Percentiles rank a stretch among this genome's conserved stretches.
phyloP scores from a whole-genome alignment of 2,113 vertebrate species.

The Sinocyclocheilus grahami region DNA sequence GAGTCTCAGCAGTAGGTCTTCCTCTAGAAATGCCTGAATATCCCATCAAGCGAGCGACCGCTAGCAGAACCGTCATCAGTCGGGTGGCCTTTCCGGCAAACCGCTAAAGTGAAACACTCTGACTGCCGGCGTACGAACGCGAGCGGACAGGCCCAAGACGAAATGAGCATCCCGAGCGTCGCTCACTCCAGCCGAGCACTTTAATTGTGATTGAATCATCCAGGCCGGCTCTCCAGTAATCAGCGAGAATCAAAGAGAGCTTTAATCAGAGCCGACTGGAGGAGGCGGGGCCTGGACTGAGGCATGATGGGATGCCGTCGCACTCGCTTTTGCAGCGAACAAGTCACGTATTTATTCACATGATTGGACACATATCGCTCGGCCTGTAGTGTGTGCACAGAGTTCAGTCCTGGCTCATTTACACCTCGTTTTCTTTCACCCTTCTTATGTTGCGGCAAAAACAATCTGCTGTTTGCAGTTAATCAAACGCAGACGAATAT shows the following conservation, averaged over 20 bases:
- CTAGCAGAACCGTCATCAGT: conserved; percentile 4
- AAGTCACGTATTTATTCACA: conserved; percentile 78
- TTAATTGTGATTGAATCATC: conserved; percentile 59
- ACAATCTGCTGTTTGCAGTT: background rate
- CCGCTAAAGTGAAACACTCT: background rate
- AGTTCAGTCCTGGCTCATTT: conserved; percentile 55
- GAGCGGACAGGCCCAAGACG: background rate
- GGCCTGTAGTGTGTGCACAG: conserved; percentile 71
- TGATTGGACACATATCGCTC: conserved; percentile 67
- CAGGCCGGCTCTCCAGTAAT: conserved; percentile 47
- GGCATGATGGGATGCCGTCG: background rate
- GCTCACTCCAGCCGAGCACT: conserved; percentile 23
- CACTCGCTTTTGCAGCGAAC: conserved; percentile 47
- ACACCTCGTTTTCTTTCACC: conserved; percentile 30
- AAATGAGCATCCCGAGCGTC: background rate
- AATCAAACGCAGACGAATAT: background rate
- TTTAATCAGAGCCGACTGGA: conserved; percentile 47
- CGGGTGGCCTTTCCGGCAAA: background rate
- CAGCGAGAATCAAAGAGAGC: conserved; percentile 36
- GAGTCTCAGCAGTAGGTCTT: background rate
- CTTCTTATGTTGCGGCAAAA: background rate
- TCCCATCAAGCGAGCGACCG: background rate
- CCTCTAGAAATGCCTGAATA: conserved; percentile 16
- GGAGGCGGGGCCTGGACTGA: background rate
- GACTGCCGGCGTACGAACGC: background rate